Percentiles rank a stretch among this genome's conserved stretches.
Evolutionary conservation across 2,113 vertebrate species (phyloP).

Genomic region (Corythaeola cristata): DNA sequence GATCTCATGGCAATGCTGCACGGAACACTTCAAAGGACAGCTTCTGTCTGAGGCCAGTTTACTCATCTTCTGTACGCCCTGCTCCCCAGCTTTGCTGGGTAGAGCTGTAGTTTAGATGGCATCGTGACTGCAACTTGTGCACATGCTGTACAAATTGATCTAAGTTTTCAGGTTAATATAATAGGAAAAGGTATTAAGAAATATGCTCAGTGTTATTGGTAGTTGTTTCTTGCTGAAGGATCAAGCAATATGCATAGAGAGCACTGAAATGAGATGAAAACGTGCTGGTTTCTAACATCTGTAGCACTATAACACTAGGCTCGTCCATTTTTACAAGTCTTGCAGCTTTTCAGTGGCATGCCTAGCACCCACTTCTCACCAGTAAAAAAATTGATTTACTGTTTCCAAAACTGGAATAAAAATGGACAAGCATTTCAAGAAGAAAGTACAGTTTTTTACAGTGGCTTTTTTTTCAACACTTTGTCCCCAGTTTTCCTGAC

Average conservation of each 20-base stretch:
- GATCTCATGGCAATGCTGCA: conserved; percentile 58
- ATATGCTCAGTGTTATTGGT: not conserved
- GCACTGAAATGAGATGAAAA: not conserved
- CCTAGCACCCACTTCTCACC: not conserved
- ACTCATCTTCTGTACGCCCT: rapidly evolving
- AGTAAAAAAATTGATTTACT: not conserved
- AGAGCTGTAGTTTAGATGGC: not conserved
- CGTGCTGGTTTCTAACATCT: not conserved
- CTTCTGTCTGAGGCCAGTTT: conserved; percentile 20
- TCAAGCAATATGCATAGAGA: not conserved
- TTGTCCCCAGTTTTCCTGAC: not conserved
- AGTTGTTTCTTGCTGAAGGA: not conserved
- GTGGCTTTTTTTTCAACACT: not conserved
- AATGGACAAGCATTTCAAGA: not conserved
- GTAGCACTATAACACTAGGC: not conserved
- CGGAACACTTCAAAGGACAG: not conserved
- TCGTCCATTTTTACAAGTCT: not conserved
- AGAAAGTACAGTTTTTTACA: not conserved
- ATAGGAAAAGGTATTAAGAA: not conserved
- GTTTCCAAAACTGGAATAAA: not conserved
- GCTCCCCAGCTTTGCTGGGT: not conserved
- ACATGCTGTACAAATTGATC: not conserved
- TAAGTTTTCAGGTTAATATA: not conserved
- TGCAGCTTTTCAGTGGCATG: not conserved
- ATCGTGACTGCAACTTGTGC: not conserved